These are phyloP conservation scores for Stichodactyla helianthus DNA, from an alignment of 64 coral and sea anemone genomes.

Conservation along the genomic window DNA sequence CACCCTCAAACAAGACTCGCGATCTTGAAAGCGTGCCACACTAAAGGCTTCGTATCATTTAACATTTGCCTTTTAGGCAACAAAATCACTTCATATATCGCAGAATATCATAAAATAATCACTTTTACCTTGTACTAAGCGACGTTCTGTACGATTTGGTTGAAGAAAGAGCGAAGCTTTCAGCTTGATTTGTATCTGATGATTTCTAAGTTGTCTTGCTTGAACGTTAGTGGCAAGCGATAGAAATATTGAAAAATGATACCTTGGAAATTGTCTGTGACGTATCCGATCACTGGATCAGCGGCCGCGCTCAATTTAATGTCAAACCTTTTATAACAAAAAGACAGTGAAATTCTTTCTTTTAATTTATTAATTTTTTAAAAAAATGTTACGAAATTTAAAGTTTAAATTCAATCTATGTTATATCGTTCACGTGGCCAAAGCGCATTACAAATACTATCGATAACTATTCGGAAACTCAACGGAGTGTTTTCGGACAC, in stretches of 20 bases:
- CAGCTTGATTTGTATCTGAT: neutral
- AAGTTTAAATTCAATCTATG: neutral
- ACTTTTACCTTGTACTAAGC: neutral
- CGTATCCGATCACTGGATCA: neutral
- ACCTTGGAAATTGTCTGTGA: neutral
- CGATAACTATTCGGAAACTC: neutral
- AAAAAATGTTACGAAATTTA: neutral
- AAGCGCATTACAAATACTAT: neutral
- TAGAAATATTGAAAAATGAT: conserved; percentile 1
- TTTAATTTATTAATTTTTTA: neutral
- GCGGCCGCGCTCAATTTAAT: no score
- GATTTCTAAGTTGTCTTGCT: conserved; percentile 1
- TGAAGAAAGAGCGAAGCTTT: neutral
- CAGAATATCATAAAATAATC: neutral
- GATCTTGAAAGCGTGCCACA: neutral
- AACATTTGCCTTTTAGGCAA: neutral
- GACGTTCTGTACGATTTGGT: neutral
- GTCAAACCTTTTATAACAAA: no score
- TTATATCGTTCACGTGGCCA: neutral
- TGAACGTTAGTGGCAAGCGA: neutral
- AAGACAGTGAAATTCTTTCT: neutral
- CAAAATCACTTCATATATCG: neutral
- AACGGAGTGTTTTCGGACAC: neutral
- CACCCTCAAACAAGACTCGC: neutral
- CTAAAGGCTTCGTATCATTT: neutral